Conservation (phyloP, 2,797 vertebrate species). For the Nothura maculosa region DNA sequence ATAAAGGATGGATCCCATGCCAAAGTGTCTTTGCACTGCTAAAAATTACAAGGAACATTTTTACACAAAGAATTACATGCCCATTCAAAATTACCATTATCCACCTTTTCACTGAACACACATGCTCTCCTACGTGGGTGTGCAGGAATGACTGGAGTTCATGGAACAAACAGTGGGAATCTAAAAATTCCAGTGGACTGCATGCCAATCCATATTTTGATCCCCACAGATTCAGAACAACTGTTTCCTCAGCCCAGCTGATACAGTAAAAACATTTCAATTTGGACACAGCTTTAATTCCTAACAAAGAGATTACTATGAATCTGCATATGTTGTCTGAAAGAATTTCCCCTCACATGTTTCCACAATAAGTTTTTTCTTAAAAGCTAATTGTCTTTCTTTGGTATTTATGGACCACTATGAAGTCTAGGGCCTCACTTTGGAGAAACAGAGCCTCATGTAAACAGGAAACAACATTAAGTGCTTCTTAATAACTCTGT, state of each 20-base stretch:
- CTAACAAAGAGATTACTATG: slow-evolving; percentile 11
- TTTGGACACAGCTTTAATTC: background rate
- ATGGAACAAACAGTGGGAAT: slow-evolving; percentile 14
- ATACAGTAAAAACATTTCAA: slow-evolving; percentile 27
- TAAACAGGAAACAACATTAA: slow-evolving; percentile 1
- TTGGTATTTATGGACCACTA: background rate
- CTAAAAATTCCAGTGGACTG: slow-evolving; percentile 12
- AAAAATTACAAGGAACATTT: slow-evolving; percentile 26
- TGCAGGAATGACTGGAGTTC: background rate
- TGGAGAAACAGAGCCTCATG: background rate
- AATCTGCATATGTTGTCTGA: background rate
- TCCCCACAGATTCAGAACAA: slow-evolving; percentile 44
- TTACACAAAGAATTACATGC: background rate
- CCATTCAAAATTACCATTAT: background rate
- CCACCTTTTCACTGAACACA: background rate
- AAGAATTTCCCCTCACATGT: background rate
- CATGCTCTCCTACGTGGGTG: background rate
- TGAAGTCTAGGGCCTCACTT: background rate
- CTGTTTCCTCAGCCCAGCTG: slow-evolving; percentile 48
- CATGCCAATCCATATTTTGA: slow-evolving; percentile 19
- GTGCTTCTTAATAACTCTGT: background rate
- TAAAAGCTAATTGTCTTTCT: background rate
- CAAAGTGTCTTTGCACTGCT: background rate
- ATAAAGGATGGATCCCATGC: slow-evolving; percentile 1
- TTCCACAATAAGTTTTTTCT: background rate